Conservation (phyloP, 1,140 invertebrate species). For the Penaeus vannamei region DNA sequence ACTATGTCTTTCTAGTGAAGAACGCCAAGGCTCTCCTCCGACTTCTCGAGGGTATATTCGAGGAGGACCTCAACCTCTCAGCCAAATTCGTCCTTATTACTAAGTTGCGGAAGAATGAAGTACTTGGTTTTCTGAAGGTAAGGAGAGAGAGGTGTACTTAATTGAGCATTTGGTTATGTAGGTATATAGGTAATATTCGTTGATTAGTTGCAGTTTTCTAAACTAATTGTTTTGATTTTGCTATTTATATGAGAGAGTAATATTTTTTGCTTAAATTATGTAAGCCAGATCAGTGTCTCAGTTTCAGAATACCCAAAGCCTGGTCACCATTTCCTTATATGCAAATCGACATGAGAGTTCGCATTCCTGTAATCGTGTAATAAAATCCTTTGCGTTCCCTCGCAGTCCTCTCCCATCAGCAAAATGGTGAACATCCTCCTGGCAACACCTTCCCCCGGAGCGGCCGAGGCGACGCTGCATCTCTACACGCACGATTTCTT, state of each 20-base stretch:
- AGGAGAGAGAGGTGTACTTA: neutral
- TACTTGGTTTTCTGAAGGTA: neutral
- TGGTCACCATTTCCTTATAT: too few species aligned
- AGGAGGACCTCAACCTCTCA: neutral
- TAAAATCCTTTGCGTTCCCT: neutral
- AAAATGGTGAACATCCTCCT: slow-evolving; percentile 9
- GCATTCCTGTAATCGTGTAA: neutral
- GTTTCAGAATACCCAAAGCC: too few species aligned
- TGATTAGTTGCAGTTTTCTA: too few species aligned
- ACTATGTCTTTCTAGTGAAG: neutral
- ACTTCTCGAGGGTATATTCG: neutral
- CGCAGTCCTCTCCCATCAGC: neutral
- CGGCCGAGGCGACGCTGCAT: neutral
- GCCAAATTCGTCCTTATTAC: neutral
- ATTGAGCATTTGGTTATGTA: too few species aligned
- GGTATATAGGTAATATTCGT: too few species aligned
- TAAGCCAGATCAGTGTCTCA: too few species aligned
- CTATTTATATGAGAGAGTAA: too few species aligned
- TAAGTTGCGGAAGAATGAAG: neutral
- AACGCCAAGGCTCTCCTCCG: neutral
- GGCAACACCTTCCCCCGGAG: neutral
- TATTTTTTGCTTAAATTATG: too few species aligned
- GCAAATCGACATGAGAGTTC: too few species aligned
- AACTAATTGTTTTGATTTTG: too few species aligned
- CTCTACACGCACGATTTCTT: slow-evolving; percentile 1